These are phyloP conservation scores for Julus scanicus DNA, from an alignment of 2,888 invertebrate genomes.

Conservation along the genomic window DNA sequence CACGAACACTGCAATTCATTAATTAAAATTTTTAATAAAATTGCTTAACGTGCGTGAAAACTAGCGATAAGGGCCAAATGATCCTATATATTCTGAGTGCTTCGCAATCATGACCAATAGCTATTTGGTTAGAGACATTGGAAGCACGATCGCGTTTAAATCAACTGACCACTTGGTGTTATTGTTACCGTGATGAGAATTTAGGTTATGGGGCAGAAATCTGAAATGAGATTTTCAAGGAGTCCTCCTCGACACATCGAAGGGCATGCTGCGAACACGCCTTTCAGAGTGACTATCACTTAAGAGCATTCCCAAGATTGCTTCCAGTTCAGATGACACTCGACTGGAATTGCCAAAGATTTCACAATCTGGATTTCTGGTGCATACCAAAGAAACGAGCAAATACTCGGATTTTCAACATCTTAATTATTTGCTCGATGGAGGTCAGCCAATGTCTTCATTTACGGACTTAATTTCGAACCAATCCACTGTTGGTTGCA, in stretches of 20 bases:
- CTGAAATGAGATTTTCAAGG: slow-evolving; percentile 13
- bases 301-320: slow-evolving; percentile 1
- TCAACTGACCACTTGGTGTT: not conserved
- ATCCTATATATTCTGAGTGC: not conserved
- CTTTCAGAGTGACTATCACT: not conserved
- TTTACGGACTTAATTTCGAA: not conserved
- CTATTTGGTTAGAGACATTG: not conserved
- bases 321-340: not conserved
- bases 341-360: not conserved
- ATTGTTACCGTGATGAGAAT: not conserved
- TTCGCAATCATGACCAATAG: not conserved
- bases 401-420: not conserved
- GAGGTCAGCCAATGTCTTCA: not conserved
- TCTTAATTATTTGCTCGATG: not conserved
- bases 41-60: not conserved
- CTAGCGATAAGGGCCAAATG: not conserved
- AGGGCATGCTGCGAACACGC: not conserved
- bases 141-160: not conserved
- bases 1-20: not conserved
- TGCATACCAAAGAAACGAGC: not conserved
- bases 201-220: not conserved
- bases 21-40: slow-evolving; percentile 30
- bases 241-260: not conserved
- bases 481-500: too few species aligned
- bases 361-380: not conserved